Conservation (phyloP, 2,113 vertebrate genomes). For the Melanerpes aurifrons region DNA sequence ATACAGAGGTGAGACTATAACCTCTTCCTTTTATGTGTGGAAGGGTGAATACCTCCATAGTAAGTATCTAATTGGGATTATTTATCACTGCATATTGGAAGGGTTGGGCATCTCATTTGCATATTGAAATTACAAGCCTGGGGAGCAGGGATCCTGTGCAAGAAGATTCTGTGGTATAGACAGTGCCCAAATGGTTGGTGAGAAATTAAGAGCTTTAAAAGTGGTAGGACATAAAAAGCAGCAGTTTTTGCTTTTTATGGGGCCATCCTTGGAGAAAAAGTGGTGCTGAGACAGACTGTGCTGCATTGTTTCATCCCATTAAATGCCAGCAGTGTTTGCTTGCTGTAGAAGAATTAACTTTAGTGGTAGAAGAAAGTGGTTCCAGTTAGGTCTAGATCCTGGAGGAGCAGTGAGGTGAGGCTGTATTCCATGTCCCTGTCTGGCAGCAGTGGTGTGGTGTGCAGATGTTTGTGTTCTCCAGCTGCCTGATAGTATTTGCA, state of each 20-base stretch:
- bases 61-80: background rate
- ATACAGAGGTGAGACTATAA: background rate
- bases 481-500: background rate
- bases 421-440: background rate
- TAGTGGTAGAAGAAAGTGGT: background rate
- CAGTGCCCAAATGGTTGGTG: background rate
- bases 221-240: background rate
- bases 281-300: background rate
- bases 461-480: background rate
- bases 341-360: background rate
- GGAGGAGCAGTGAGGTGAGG: background rate
- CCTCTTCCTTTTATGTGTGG: background rate
- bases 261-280: background rate
- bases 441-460: fast-evolving
- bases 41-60: background rate
- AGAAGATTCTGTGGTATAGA: background rate
- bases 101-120: background rate
- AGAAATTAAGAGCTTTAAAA: background rate
- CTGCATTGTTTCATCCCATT: background rate
- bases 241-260: background rate
- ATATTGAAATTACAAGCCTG: background rate
- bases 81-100: background rate
- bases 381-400: background rate
- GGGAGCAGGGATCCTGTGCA: background rate
- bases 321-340: background rate